A percentile compares a stretch with the other conserved stretches of the same genome.
phyloP scores from a whole-genome alignment of 2,888 invertebrate genomes.

The Amblyteles armatorius region DNA sequence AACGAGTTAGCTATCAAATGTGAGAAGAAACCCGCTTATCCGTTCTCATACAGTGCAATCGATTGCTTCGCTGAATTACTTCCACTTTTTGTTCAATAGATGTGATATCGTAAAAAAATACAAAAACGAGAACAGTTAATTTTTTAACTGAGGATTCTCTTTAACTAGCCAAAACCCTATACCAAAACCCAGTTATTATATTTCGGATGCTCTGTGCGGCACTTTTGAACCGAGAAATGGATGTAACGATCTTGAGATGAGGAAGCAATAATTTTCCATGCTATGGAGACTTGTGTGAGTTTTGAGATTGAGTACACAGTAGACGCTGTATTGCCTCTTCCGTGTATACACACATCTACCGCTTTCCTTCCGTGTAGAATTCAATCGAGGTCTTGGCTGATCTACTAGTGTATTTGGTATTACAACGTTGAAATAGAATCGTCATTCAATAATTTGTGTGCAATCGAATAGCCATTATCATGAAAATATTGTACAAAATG shows the following conservation, averaged over 20 bases:
- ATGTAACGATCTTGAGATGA: background rate
- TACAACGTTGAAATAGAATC: background rate
- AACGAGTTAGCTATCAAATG: constrained; percentile 18
- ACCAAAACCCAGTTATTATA: background rate
- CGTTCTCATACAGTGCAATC: background rate
- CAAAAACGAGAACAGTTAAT: background rate
- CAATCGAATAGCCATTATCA: too few species aligned
- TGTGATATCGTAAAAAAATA: background rate
- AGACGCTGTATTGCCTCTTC: constrained; percentile 5
- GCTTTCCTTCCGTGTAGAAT: background rate
- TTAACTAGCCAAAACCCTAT: background rate
- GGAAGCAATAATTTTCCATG: constrained; percentile 42
- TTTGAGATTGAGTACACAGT: constrained; percentile 25
- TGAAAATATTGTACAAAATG: too few species aligned
- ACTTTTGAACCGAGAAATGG: too few species aligned
- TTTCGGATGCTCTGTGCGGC: background rate
- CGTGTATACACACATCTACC: background rate
- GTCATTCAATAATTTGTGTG: background rate
- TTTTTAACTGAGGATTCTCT: background rate
- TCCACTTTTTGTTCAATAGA: constrained; percentile 5
- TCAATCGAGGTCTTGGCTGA: background rate
- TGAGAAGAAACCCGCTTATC: background rate
- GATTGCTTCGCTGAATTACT: constrained; percentile 15
- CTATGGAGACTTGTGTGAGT: background rate
- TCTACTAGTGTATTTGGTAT: constrained; percentile 2